These are phyloP conservation scores for Diadumene lineata DNA, from an alignment of 92 coral and sea anemone genomes.

Conservation along the genomic window DNA sequence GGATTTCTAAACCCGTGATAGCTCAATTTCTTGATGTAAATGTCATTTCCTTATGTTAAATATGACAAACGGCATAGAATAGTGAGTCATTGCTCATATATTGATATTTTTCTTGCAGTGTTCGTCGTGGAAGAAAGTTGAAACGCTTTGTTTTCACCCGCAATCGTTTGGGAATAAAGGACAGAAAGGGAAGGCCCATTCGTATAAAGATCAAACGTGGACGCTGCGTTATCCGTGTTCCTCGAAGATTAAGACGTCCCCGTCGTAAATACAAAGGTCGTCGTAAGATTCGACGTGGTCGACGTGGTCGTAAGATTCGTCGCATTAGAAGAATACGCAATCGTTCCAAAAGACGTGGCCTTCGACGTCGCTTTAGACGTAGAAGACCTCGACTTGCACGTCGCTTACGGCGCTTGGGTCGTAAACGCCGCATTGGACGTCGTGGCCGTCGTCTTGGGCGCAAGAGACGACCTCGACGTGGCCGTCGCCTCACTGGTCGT, in stretches of 20 bases:
- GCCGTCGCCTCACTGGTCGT: background rate
- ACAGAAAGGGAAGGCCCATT: background rate
- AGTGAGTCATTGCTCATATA: too few relatives aligned
- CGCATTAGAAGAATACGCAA: background rate
- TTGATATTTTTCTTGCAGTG: background rate
- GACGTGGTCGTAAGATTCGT: background rate
- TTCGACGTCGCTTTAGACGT: background rate
- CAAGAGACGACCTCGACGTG: background rate
- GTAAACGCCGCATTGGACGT: conserved; percentile 21
- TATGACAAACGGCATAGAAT: too few relatives aligned
- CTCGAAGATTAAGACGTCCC: background rate
- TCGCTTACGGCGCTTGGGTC: background rate
- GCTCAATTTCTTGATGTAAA: too few relatives aligned
- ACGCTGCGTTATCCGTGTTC: conserved; percentile 1
- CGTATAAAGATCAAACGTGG: background rate
- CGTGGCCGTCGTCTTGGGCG: conserved; percentile 8
- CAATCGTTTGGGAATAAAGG: background rate
- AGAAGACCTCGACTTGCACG: background rate
- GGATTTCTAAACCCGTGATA: too few relatives aligned
- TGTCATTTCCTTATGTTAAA: too few relatives aligned
- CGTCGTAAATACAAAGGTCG: background rate
- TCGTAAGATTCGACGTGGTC: too few relatives aligned
- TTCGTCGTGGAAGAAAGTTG: conserved; percentile 1
- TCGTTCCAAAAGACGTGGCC: background rate
- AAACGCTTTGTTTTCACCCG: background rate